Percentiles rank a stretch among this genome's conserved stretches.
These are phyloP conservation scores for Danio choprae DNA, from an alignment of 2,797 vertebrate species.

Conservation along the genomic window DNA sequence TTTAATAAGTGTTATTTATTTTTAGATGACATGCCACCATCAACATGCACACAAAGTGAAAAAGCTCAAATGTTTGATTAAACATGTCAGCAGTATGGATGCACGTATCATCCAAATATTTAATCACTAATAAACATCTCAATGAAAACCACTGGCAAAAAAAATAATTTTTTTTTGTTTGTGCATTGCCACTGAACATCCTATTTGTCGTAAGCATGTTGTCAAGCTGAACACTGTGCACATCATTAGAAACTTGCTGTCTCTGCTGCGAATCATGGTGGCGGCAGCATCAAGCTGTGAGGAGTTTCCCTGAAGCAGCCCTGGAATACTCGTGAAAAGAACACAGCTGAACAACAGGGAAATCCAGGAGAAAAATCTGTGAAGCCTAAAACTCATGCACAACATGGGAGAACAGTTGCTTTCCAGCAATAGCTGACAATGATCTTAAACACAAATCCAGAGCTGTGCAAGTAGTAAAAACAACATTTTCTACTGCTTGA, in stretches of 20 bases:
- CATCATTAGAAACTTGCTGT: neutral
- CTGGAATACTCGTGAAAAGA: slow-evolving; percentile 13
- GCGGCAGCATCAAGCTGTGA: neutral
- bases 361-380: neutral
- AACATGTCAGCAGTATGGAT: neutral
- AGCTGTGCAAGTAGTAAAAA: neutral
- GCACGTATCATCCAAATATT: neutral
- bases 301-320: slow-evolving; percentile 22
- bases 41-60: neutral
- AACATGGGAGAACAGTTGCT: neutral
- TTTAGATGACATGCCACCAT: neutral
- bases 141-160: neutral
- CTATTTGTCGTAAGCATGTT: neutral
- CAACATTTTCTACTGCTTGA: neutral
- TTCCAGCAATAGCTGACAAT: slow-evolving; percentile 1
- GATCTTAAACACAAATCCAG: neutral
- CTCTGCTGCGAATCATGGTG: slow-evolving; percentile 4
- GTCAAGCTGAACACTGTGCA: neutral
- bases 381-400: neutral
- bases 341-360: slow-evolving; percentile 1
- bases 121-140: too few species aligned
- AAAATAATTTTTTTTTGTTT: neutral
- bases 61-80: neutral
- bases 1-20: too few species aligned
- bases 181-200: neutral